Evolutionary conservation across 2,888 invertebrate genomes (phyloP), one percentile per base, ranked within the genome.

Genomic region (Rhabditoides inermis): DNA sequence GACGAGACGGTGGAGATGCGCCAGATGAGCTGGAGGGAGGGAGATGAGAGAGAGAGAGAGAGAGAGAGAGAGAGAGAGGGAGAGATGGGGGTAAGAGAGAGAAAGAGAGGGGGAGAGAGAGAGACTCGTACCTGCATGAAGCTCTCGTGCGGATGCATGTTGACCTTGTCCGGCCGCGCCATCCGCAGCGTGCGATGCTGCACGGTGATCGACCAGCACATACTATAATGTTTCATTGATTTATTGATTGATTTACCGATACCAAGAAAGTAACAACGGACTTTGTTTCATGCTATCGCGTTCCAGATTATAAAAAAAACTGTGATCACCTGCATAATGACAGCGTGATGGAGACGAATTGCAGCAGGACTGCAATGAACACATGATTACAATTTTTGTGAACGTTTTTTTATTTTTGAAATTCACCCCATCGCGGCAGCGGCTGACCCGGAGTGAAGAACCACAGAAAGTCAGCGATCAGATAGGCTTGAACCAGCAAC

Each of bases 1-100:
- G 68, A 51, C 4, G 56, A 41, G n/a, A 71, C 50, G 4, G 68
- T 68, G 42, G 56, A 55, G 22, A 58, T 52, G 20, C 70, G 45
- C 71, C 71, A 71, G 18, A 60, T 37, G 15, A 70, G 55, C 70
- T 71, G 58, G 40, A 52, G n/a, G n/a, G n/a, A n/a, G n/a, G n/a
- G n/a, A n/a, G n/a, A n/a, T n/a, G n/a, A n/a, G n/a, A n/a, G n/a
- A n/a, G n/a, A n/a, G n/a, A n/a, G n/a, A n/a, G n/a, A n/a, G n/a
- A n/a, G n/a, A n/a, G n/a, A n/a, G n/a, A n/a, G n/a, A n/a, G n/a
- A n/a, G n/a, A n/a, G n/a, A n/a, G n/a, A n/a, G n/a, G n/a, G n/a
- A n/a, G n/a, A n/a, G n/a, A n/a, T n/a, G n/a, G n/a, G n/a, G n/a
- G n/a, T n/a, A n/a, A n/a, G n/a, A n/a, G n/a, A n/a, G n/a, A n/a